Conservation (phyloP, 2,888 invertebrate species). For the Odontomyia ornata region DNA sequence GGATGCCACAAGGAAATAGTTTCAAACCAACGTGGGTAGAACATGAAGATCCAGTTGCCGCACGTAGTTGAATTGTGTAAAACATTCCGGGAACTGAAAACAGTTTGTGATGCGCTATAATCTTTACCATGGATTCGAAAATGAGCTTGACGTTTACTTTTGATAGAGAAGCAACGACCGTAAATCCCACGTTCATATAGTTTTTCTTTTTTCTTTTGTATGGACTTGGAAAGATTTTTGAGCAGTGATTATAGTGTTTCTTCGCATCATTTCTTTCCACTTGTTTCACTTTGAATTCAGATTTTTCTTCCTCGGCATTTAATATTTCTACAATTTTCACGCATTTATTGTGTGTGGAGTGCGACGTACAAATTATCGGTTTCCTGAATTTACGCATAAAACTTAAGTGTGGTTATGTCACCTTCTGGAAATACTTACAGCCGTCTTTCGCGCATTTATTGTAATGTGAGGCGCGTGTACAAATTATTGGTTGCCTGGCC, state of each 20-base stretch:
- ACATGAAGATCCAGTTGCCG: constrained; percentile 41
- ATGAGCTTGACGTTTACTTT: constrained; percentile 42
- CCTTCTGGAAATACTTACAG: no score
- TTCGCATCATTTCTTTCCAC: constrained; percentile 47
- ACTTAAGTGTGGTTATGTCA: no score
- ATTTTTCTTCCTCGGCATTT: constrained; percentile 51
- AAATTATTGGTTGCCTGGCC: no score
- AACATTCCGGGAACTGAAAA: constrained; percentile 39
- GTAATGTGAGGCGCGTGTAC: no score
- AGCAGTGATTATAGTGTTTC: constrained; percentile 54
- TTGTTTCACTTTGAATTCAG: constrained; percentile 49
- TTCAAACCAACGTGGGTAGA: constrained; percentile 37
- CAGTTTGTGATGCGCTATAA: constrained; percentile 13
- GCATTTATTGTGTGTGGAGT: neutral
- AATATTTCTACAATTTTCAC: constrained; percentile 51
- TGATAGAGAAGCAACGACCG: constrained; percentile 41
- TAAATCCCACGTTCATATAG: constrained; percentile 55
- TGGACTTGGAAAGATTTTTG: constrained; percentile 56
- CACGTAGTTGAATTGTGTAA: constrained; percentile 31
- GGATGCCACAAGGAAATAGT: no score
- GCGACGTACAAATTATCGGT: no score
- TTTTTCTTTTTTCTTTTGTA: constrained; percentile 54
- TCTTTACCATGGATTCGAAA: constrained; percentile 44
- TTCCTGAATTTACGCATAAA: no score
- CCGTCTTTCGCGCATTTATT: no score